Conservation (phyloP, 2,113 vertebrate species). For the Chloropsis cyanopogon region DNA sequence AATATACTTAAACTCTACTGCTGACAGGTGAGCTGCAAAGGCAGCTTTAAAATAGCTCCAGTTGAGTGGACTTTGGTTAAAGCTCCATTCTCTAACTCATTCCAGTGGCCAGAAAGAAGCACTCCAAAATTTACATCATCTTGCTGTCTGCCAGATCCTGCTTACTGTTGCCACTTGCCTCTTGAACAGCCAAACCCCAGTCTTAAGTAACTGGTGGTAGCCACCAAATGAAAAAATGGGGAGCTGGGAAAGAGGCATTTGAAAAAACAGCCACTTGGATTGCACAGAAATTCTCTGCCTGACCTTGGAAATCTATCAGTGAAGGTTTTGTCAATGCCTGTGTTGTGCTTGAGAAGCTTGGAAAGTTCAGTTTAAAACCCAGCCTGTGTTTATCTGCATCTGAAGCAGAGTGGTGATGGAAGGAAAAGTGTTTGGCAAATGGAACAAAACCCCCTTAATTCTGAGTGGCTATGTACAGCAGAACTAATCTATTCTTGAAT, state of each 20-base stretch:
- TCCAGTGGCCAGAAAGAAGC: neutral
- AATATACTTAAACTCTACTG: neutral
- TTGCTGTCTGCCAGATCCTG: neutral
- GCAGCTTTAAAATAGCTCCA: neutral
- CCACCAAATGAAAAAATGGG: neutral
- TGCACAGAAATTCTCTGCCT: neutral
- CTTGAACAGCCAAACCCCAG: neutral
- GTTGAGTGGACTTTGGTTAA: neutral
- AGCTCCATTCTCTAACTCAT: neutral
- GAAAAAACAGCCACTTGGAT: neutral
- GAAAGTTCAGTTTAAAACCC: neutral
- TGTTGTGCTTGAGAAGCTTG: neutral
- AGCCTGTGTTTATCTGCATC: neutral
- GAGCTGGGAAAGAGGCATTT: neutral
- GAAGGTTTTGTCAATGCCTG: neutral
- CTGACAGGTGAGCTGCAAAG: neutral
- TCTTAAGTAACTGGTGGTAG: neutral
- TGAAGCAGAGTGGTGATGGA: neutral
- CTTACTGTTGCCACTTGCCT: neutral
- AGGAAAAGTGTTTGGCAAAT: neutral
- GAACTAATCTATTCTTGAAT: neutral
- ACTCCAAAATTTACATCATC: neutral
- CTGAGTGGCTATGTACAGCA: neutral
- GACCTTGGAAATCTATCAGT: neutral
- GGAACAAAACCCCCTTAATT: neutral